Evolutionary conservation across 1,140 invertebrate species (phyloP).

Genomic region (Aphelinus certus): DNA sequence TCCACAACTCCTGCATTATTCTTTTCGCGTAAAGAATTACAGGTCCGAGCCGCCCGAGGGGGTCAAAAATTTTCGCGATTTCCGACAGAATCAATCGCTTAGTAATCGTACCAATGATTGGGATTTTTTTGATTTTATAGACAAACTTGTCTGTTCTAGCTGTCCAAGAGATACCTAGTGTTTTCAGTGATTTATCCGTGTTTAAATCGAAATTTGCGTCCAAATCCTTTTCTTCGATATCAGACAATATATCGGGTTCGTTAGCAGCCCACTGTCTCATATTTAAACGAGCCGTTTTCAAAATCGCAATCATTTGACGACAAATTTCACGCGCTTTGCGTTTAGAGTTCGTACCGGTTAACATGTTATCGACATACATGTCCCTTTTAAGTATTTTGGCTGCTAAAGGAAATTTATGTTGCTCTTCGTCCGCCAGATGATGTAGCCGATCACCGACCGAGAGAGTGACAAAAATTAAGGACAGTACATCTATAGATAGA

Average conservation of each 20-base stretch:
- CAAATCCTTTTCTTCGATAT: background rate
- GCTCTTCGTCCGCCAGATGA: constrained; percentile 26
- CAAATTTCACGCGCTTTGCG: constrained; percentile 46
- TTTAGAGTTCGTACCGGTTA: constrained; percentile 51
- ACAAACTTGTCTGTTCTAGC: background rate
- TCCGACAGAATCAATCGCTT: constrained; percentile 40
- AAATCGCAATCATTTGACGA: constrained; percentile 42
- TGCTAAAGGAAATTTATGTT: constrained; percentile 41
- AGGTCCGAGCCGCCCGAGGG: constrained; percentile 36
- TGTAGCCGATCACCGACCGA: no score
- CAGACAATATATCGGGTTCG: background rate
- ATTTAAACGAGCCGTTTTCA: constrained; percentile 45
- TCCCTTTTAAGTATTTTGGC: constrained; percentile 46
- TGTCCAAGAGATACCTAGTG: background rate
- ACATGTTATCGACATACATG: constrained; percentile 61
- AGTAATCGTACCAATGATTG: background rate
- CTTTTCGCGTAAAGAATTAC: constrained; percentile 40
- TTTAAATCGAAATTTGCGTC: background rate
- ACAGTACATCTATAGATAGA: no score
- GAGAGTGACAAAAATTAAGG: no score
- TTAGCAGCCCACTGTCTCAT: background rate
- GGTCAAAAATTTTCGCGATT: constrained; percentile 43
- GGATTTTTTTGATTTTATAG: background rate
- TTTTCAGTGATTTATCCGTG: background rate
- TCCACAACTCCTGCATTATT: constrained; percentile 43